phyloP scores from a whole-genome alignment of 1,140 invertebrate genomes.

The Diachasma alloeum region DNA sequence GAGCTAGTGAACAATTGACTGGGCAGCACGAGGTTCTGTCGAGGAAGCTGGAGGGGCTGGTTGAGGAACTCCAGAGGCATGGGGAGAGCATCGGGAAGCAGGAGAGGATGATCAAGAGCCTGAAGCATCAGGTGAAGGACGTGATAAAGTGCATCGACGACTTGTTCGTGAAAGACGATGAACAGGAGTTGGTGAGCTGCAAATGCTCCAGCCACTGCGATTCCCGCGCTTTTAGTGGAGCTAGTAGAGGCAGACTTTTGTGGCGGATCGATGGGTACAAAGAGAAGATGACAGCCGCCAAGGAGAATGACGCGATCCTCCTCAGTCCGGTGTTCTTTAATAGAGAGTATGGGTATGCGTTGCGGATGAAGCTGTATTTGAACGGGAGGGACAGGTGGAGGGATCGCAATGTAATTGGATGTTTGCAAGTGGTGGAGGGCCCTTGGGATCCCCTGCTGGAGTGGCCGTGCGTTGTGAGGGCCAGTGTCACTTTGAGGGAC shows the following conservation, averaged over 20 bases:
- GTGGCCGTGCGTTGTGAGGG: conserved; percentile 74
- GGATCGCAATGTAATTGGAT: conserved; percentile 73
- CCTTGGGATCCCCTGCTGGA: conserved; percentile 74
- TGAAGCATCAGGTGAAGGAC: conserved; percentile 45
- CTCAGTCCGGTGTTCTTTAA: conserved; percentile 74
- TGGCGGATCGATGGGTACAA: conserved; percentile 75
- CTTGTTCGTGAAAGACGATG: conserved; percentile 26
- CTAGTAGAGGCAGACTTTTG: conserved; percentile 68
- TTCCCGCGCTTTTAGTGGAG: neutral
- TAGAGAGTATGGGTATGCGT: conserved; percentile 75
- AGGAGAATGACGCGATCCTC: conserved; percentile 69
- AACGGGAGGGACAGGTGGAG: conserved; percentile 79
- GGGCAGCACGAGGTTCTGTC: conserved; percentile 35
- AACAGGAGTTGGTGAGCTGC: neutral
- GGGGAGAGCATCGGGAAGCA: conserved; percentile 21
- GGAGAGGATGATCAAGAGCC: conserved; percentile 31
- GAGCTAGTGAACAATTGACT: conserved; percentile 46
- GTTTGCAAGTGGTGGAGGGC: conserved; percentile 71
- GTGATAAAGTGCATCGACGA: conserved; percentile 44
- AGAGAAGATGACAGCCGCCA: conserved; percentile 72
- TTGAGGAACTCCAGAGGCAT: conserved; percentile 23
- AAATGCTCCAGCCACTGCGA: too few relatives aligned
- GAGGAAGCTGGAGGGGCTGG: conserved; percentile 37
- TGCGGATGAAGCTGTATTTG: conserved; percentile 72
- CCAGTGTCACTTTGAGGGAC: conserved; percentile 71